Evolutionary conservation across 2,888 invertebrate genomes (phyloP), one percentile per base, ranked within the genome.

Genomic region (Cosmia trapezina): DNA sequence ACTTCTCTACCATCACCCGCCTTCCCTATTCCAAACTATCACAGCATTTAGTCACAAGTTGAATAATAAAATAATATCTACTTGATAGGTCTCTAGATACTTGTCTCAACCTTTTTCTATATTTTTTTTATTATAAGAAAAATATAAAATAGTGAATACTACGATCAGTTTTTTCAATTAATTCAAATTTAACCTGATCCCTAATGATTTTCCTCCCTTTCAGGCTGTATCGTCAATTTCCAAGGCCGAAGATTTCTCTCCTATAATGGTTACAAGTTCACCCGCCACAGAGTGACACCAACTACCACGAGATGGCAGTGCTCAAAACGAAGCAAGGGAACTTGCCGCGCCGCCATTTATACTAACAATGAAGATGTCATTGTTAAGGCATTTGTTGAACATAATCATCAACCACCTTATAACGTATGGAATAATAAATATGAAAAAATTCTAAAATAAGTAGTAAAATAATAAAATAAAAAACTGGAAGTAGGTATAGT

Each of bases 281-380:
- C 64, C 0, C 67, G 67, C 4, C 81, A 80, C 4, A 43, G 65
- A 49, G 59, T 51, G 1, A 43, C 43, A 0, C 59, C 59, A 4
- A 0, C 12, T 2, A 62, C 54, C 11, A 80, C 62, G 1, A 62
- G 79, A 7, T 79, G 79, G 79, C 79, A 70, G 0, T 78, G 79
- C 11, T 73, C 77, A 0, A 65, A 17, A 47, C 12, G 57, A 8
- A 73, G 62, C 4, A 73, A 60, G 5, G 57, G 56, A 9, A 47
- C 64, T 3, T 80, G 80, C 41, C 51, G 33, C 2, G 81, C 80
- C 4, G 80, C 80, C 4, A 43, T 89, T 1, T 67, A 53, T 3
- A 86, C 82, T 66, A 89, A 86, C 0, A 14, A 76, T 0, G 67
- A 76, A 0, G 73, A 84, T 56, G 69, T 82, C 1, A 43, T 84